Percentiles rank a stretch among this genome's conserved stretches.
These are phyloP conservation scores for Labia minor DNA, from an alignment of 2,888 invertebrate genomes.

Conservation along the genomic window DNA sequence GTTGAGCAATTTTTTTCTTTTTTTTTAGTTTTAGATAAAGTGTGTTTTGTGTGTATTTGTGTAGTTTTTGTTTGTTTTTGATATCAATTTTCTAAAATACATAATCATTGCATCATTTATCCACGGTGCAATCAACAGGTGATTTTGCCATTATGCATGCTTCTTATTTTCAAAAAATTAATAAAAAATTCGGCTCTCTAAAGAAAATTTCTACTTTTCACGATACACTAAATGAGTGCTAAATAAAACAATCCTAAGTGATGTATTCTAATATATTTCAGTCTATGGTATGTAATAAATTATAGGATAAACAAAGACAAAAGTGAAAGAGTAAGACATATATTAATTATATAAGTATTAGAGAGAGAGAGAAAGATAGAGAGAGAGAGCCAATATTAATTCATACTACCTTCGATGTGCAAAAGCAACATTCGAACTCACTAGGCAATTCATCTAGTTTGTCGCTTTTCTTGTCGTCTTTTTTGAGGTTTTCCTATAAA, in stretches of 20 bases:
- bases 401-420: conserved; percentile 75
- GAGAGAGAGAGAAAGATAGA: too few species aligned
- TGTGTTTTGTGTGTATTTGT: background rate
- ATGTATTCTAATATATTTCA: background rate
- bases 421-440: conserved; percentile 96
- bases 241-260: too few species aligned
- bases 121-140: background rate
- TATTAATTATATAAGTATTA: background rate
- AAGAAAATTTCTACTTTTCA: background rate
- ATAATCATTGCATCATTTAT: background rate
- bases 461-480: conserved; percentile 40
- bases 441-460: conserved; percentile 82
- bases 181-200: background rate
- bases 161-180: background rate
- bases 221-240: too few species aligned
- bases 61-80: background rate
- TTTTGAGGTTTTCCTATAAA: conserved; percentile 30
- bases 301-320: background rate
- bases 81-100: too few species aligned
- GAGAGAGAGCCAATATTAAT: background rate
- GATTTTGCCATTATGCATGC: background rate
- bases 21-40: conserved; percentile 17
- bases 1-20: conserved; percentile 4
- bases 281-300: background rate
- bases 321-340: background rate